Conservation (phyloP, 2,888 invertebrate genomes). For the Marasmarcha lunaedactyla region DNA sequence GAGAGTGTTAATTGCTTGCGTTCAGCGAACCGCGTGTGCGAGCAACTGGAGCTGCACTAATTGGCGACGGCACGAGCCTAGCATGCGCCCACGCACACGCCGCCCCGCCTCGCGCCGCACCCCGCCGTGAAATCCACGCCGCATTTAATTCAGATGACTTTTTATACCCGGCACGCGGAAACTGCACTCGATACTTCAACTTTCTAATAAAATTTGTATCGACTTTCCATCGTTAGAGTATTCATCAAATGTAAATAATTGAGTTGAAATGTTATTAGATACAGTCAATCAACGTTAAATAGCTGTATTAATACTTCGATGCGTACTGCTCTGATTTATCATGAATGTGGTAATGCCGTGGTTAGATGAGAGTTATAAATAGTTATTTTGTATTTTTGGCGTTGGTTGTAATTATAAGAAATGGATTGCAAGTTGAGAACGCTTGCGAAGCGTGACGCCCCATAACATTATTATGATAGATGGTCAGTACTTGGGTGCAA, state of each 20-base stretch:
- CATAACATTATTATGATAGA: conserved; percentile 60
- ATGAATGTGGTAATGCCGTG: background rate
- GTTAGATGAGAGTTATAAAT: background rate
- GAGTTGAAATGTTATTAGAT: background rate
- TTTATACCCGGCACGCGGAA: conserved; percentile 39
- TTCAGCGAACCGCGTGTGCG: conserved; percentile 52
- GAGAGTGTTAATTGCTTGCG: conserved; percentile 43
- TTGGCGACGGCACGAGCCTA: conserved; percentile 64
- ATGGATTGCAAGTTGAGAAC: conserved; percentile 65
- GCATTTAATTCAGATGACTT: conserved; percentile 50
- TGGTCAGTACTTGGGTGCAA: conserved; percentile 34
- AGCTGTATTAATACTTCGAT: too few species aligned
- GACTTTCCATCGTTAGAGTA: conserved; percentile 5
- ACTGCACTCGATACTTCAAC: conserved; percentile 39
- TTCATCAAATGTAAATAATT: background rate
- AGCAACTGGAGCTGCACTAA: conserved; percentile 68
- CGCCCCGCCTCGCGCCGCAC: conserved; percentile 35
- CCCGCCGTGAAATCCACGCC: conserved; percentile 62
- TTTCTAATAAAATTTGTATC: conserved; percentile 33
- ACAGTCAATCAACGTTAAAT: too few species aligned
- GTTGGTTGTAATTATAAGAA: conserved; percentile 62
- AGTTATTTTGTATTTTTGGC: conserved; percentile 46
- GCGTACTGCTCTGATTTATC: background rate
- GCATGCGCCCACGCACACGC: conserved; percentile 31
- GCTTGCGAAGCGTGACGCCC: conserved; percentile 48